These are phyloP conservation scores for Cosmia pyralina DNA, from an alignment of 2,888 invertebrate species.

Conservation along the genomic window DNA sequence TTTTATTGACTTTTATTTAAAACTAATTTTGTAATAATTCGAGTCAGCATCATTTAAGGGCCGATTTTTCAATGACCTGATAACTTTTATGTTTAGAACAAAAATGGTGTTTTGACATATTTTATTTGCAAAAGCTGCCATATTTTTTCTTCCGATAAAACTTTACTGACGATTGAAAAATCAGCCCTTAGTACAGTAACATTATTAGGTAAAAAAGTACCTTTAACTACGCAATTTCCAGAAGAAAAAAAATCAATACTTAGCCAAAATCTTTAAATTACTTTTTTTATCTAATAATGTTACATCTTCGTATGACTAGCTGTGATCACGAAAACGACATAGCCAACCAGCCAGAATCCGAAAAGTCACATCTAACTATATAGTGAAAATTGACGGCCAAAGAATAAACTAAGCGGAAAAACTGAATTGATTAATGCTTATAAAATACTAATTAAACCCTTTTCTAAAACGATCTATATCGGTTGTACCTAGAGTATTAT, in stretches of 20 bases:
- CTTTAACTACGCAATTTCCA: not conserved
- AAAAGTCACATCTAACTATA: not conserved
- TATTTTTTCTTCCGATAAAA: too few species aligned
- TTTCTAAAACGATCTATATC: not conserved
- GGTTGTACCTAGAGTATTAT: not conserved
- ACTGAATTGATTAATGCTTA: not conserved
- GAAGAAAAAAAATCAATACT: not conserved
- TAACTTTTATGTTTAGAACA: too few species aligned
- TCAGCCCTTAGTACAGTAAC: not conserved
- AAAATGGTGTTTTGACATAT: too few species aligned
- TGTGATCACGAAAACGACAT: not conserved
- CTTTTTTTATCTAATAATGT: not conserved
- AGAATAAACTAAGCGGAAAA: not conserved
- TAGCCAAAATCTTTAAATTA: not conserved
- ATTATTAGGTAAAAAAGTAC: not conserved
- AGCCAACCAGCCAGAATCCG: not conserved
- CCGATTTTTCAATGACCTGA: too few species aligned
- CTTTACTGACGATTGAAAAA: too few species aligned
- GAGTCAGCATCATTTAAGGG: constrained; percentile 1
- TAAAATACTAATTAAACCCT: not conserved
- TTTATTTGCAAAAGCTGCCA: too few species aligned
- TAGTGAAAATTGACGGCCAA: too few species aligned
- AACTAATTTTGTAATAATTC: constrained; percentile 32
- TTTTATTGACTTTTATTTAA: constrained; percentile 58
- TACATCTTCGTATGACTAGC: not conserved